These are phyloP conservation scores for Lepisosteus osseus DNA, from an alignment of 2,113 vertebrate genomes.

Conservation along the genomic window DNA sequence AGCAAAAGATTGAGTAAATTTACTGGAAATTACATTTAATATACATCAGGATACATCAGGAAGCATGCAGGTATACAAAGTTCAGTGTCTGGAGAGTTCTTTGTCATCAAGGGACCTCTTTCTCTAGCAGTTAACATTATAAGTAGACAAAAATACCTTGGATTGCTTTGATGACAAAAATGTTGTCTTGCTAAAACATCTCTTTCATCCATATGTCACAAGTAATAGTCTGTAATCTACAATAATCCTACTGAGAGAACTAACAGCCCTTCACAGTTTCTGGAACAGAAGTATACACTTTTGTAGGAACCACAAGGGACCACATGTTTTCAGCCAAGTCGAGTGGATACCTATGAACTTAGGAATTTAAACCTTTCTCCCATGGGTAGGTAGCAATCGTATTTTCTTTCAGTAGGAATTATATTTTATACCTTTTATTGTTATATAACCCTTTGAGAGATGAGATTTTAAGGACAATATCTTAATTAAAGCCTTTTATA, in stretches of 20 bases:
- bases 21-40: not conserved
- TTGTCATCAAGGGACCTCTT: not conserved
- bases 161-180: slow-evolving; percentile 4
- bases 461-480: too few relatives aligned
- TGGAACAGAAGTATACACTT: not conserved
- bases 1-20: not conserved
- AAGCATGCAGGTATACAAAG: not conserved
- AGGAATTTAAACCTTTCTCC: not conserved
- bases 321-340: not conserved
- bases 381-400: not conserved
- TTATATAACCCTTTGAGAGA: too few relatives aligned
- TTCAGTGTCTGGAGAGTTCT: not conserved
- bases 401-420: not conserved
- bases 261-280: not conserved
- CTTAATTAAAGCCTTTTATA: too few relatives aligned
- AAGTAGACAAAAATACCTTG: not conserved
- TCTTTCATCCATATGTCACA: not conserved
- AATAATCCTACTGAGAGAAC: not conserved
- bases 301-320: not conserved
- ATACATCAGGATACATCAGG: slow-evolving; percentile 3
- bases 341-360: not conserved
- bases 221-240: slow-evolving; percentile 7
- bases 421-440: too few relatives aligned
- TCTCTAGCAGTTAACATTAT: not conserved
- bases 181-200: not conserved